Base-by-base conservation (phyloP, 2,113 vertebrate genomes). In the Eulemur macaco region DNA sequence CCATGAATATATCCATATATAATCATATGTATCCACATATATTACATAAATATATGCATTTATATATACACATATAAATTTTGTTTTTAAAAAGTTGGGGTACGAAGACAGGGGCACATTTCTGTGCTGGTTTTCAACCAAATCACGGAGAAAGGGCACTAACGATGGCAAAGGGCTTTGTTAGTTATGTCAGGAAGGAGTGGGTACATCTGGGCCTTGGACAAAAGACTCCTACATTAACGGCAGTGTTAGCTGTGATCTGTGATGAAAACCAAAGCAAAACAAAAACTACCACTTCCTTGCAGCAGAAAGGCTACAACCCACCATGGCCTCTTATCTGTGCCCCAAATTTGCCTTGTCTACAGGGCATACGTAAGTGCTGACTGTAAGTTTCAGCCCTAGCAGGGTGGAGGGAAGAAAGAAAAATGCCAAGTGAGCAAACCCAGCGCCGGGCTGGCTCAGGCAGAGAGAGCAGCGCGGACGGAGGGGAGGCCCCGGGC, bases 61-160 rank as follows among this genome's bases (percentile, higher is more conserved):
- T 18, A 47, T 52, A n/a, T 10, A 60, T 11, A 89, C 18, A 89
- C 23, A 69, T 9, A 69, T 76, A 78, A 64, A 54, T 68, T 84
- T 68, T 82, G 37, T 21, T 52, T 54, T 64, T 73, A 23, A 85
- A 93, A 93, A 54, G 23, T 50, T 47, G 54, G 14, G 31, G 42
- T 27, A 63, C 10, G 31, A 88, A 74, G 54, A 63, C 15, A 42
- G 8, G 34, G 52, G 29, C 31, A 13, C 21, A 71, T 71, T 77
- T n/a, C 91, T 56, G 6, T 66, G 42, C 31, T 52, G 21, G 90
- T 90, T 69, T 94, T 80, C 77, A 50, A 63, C 12, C 81, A 73
- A 68, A 45, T 54, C 47, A 54, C 1, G 15, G n/a, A 56, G 47
- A 74, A 68, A 29, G 17, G 13, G 54, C 54, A 68, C 9, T 27